phyloP scores from a whole-genome alignment of 1,140 invertebrate genomes.

The Drosophila aff. region DNA sequence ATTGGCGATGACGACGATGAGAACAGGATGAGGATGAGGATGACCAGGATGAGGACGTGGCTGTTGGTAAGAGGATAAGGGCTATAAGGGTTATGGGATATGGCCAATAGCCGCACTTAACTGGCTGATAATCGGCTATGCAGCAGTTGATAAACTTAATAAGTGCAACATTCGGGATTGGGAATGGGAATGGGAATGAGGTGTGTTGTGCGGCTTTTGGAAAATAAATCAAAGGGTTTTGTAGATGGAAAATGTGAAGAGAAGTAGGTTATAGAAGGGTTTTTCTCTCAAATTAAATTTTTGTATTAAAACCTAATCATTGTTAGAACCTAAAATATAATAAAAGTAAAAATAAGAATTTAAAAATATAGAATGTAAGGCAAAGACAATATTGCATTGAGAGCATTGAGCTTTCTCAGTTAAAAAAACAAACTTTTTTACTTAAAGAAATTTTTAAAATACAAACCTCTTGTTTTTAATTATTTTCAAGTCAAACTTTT shows the following conservation, averaged over 20 bases:
- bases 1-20: constrained; percentile 7
- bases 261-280: no score
- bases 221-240: constrained; percentile 8
- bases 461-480: no score
- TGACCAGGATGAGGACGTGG: neutral
- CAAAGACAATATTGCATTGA: neutral
- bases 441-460: neutral
- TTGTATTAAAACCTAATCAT: no score
- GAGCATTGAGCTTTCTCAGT: no score
- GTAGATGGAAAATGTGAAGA: neutral
- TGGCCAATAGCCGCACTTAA: constrained; percentile 25
- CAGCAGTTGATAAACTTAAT: constrained; percentile 38
- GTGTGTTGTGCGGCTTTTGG: neutral
- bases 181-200: neutral
- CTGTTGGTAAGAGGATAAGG: constrained; percentile 18
- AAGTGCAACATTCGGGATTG: constrained; percentile 7
- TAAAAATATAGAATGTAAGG: neutral
- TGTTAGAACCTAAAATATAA: neutral
- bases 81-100: constrained; percentile 23
- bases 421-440: neutral
- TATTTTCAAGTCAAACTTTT: neutral
- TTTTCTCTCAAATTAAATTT: neutral
- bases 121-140: constrained; percentile 34
- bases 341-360: neutral
- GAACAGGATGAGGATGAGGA: neutral